Evolutionary conservation across 2,888 invertebrate species (phyloP).

Genomic region (Drosophila macrospina): DNA sequence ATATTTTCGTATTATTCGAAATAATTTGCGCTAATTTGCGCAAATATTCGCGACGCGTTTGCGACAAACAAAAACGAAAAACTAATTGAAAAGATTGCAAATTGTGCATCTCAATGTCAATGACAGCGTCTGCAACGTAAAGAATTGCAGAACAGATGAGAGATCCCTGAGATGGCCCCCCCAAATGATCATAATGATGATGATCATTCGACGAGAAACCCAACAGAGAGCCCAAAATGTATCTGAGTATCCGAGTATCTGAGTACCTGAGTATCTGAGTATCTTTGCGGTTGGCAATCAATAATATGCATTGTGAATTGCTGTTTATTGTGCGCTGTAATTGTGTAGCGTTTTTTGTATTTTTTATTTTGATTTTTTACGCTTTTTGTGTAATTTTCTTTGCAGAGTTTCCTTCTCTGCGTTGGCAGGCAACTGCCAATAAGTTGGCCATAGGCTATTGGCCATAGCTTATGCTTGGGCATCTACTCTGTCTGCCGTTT

Average conservation of each 20-base stretch:
- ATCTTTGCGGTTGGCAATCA: conserved; percentile 59
- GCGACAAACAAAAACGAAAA: conserved; percentile 57
- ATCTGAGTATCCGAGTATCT: conserved; percentile 23
- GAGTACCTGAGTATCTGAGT: conserved; percentile 17
- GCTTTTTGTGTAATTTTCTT: conserved; percentile 54
- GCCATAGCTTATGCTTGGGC: conserved; percentile 50
- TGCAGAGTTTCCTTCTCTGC: conserved; percentile 10
- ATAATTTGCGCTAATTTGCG: conserved; percentile 42
- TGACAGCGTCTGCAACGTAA: conserved; percentile 50
- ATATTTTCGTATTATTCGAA: conserved; percentile 7
- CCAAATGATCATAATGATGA: conserved; percentile 23
- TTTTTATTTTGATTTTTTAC: conserved; percentile 11
- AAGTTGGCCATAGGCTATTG: conserved; percentile 60
- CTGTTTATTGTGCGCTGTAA: conserved; percentile 53
- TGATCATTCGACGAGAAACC: conserved; percentile 16
- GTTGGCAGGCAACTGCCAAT: conserved; percentile 69
- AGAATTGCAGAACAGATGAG: conserved; percentile 34
- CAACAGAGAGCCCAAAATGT: conserved; percentile 18
- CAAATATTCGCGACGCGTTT: conserved; percentile 56
- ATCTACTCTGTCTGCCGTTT: conserved; percentile 37
- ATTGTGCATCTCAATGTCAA: conserved; percentile 71
- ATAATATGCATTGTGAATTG: conserved; percentile 62
- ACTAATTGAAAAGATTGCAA: conserved; percentile 63
- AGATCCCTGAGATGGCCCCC: conserved; percentile 19
- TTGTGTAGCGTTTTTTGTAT: conserved; percentile 41